phyloP scores from a whole-genome alignment of 2,797 vertebrate species.

The Coranthus polyacanthus region DNA sequence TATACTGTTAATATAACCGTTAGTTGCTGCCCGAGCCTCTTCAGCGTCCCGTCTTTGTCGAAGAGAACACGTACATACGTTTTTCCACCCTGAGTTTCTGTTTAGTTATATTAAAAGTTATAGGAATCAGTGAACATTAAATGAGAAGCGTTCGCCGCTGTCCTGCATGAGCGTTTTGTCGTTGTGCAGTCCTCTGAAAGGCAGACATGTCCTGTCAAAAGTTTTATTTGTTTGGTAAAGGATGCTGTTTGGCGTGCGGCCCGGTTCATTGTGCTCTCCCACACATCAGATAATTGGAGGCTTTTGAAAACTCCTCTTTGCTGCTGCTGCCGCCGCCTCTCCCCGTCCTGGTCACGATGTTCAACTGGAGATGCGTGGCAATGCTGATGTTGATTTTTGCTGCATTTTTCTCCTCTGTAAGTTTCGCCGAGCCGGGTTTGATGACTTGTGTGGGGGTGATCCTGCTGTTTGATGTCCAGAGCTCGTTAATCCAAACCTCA shows the following conservation, averaged over 20 bases:
- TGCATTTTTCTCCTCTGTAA: constrained; percentile 64
- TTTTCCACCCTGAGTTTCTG: too few relatives aligned
- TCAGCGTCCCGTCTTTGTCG: too few relatives aligned
- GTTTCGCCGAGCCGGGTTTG: constrained; percentile 54
- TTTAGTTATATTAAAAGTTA: too few relatives aligned
- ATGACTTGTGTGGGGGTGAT: constrained; percentile 66
- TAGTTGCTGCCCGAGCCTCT: too few relatives aligned
- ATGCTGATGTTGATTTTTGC: constrained; percentile 66
- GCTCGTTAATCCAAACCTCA: constrained; percentile 80
- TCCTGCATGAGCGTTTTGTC: too few relatives aligned
- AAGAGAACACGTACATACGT: too few relatives aligned
- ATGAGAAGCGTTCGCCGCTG: too few relatives aligned
- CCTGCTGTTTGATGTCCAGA: constrained; percentile 77
- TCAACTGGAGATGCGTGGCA: constrained; percentile 51
- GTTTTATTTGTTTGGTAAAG: constrained; percentile 63
- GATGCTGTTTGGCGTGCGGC: constrained; percentile 60
- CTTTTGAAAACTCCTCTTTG: constrained; percentile 58
- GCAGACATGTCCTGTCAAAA: constrained; percentile 56
- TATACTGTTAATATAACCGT: too few relatives aligned
- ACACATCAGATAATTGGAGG: constrained; percentile 75
- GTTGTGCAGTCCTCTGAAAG: too few relatives aligned
- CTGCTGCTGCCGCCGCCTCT: constrained; percentile 29
- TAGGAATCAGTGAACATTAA: too few relatives aligned
- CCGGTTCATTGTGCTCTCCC: constrained; percentile 61
- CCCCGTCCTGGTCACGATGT: constrained; percentile 69